phyloP scores from a whole-genome alignment of 1,140 invertebrate species.

The Spodoptera litura region DNA sequence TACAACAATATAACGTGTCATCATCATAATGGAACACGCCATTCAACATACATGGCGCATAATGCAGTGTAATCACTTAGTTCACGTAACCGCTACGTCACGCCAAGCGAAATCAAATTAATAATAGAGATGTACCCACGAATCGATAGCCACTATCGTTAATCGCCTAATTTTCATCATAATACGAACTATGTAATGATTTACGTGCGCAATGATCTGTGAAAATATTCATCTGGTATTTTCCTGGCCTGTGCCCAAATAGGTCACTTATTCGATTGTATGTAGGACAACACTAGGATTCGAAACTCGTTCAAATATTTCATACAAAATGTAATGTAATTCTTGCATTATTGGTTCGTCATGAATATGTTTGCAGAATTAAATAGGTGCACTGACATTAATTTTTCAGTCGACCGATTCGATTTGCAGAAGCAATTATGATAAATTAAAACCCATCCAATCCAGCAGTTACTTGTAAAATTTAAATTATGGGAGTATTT shows the following conservation, averaged over 20 bases:
- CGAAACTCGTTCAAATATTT: too few relatives aligned
- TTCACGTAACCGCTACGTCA: slow-evolving; percentile 18
- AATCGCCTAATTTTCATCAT: slow-evolving; percentile 26
- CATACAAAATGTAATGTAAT: neutral
- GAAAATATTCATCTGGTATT: neutral
- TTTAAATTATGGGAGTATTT: neutral
- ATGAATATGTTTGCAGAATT: slow-evolving; percentile 26
- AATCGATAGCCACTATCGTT: slow-evolving; percentile 20
- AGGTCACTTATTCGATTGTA: neutral
- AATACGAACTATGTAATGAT: neutral
- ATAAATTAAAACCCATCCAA: neutral
- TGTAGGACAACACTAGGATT: neutral
- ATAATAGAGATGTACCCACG: slow-evolving; percentile 33
- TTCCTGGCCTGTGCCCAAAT: neutral
- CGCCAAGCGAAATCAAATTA: slow-evolving; percentile 6
- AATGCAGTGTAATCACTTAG: slow-evolving; percentile 39
- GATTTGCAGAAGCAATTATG: slow-evolving; percentile 8
- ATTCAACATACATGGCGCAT: neutral
- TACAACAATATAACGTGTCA: slow-evolving; percentile 23
- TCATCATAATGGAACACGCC: slow-evolving; percentile 25
- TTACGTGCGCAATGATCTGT: slow-evolving; percentile 22
- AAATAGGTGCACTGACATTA: slow-evolving; percentile 27
- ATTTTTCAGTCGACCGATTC: slow-evolving; percentile 15
- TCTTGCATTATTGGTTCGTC: neutral
- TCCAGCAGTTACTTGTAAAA: neutral